These are phyloP conservation scores for Phaetusa simplex DNA, from an alignment of 2,113 vertebrate species.

Conservation along the genomic window DNA sequence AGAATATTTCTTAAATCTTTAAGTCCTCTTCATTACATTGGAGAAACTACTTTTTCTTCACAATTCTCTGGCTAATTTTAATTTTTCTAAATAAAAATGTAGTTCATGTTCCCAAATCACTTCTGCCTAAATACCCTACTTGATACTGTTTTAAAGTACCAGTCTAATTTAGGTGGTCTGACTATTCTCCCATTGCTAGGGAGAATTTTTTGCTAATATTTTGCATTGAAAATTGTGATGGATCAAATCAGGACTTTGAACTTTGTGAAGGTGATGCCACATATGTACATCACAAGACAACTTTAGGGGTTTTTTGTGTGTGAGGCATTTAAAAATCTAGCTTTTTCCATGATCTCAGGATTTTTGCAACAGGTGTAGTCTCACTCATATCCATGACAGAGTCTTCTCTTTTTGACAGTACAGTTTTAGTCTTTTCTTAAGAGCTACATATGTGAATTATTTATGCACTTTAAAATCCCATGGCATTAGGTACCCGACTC, in stretches of 20 bases:
- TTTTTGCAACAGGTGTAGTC: not conserved
- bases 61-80: not conserved
- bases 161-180: not conserved
- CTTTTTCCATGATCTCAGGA: not conserved
- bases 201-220: not conserved
- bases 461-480: not conserved
- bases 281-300: not conserved
- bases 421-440: not conserved
- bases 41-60: not conserved
- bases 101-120: not conserved
- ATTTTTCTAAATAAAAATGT: not conserved
- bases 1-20: not conserved
- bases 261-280: not conserved
- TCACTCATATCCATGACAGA: not conserved
- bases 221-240: not conserved
- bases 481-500: not conserved
- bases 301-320: not conserved
- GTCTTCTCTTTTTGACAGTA: not conserved
- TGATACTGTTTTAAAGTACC: not conserved
- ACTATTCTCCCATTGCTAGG: not conserved
- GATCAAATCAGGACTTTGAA: not conserved
- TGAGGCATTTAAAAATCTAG: not conserved
- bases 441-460: not conserved
- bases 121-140: not conserved
- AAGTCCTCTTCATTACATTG: not conserved